Evolutionary conservation across 2,888 invertebrate genomes (phyloP).

Genomic region (Atrina japonica): DNA sequence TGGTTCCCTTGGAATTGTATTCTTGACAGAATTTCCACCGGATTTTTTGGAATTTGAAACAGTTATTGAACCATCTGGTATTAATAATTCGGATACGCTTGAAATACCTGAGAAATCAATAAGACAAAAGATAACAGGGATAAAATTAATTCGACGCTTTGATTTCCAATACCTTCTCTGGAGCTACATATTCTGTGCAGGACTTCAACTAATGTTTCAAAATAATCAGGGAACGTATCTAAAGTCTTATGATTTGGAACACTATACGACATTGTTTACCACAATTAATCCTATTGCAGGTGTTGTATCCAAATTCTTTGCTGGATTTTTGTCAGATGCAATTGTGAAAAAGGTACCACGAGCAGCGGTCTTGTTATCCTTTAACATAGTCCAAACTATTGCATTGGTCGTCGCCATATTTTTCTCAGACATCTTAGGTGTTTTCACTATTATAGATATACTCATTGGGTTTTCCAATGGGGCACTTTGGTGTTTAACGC

Average conservation of each 20-base stretch:
- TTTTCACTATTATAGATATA: constrained; percentile 49
- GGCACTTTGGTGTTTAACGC: constrained; percentile 64
- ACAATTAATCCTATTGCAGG: constrained; percentile 58
- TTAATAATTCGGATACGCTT: constrained; percentile 2
- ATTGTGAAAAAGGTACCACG: constrained; percentile 57
- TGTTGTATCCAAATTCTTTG: constrained; percentile 54
- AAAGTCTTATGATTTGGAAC: constrained; percentile 55
- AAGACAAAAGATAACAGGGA: constrained; percentile 50
- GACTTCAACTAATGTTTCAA: constrained; percentile 61
- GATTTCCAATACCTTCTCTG: constrained; percentile 62
- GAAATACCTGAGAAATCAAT: neutral
- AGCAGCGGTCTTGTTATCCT: constrained; percentile 46
- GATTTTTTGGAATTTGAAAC: constrained; percentile 43
- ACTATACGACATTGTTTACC: constrained; percentile 58
- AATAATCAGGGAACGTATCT: constrained; percentile 61
- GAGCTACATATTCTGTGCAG: constrained; percentile 59
- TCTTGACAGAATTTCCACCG: constrained; percentile 46
- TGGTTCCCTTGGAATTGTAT: constrained; percentile 50
- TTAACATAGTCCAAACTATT: constrained; percentile 53
- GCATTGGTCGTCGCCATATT: constrained; percentile 52
- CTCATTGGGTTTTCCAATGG: constrained; percentile 62
- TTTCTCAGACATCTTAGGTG: constrained; percentile 50
- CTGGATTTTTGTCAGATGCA: constrained; percentile 60
- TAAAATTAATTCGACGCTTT: constrained; percentile 48
- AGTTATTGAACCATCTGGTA: constrained; percentile 13